These are phyloP conservation scores for Laterallus jamaicensis DNA, from an alignment of 2,113 vertebrate genomes.

Conservation along the genomic window DNA sequence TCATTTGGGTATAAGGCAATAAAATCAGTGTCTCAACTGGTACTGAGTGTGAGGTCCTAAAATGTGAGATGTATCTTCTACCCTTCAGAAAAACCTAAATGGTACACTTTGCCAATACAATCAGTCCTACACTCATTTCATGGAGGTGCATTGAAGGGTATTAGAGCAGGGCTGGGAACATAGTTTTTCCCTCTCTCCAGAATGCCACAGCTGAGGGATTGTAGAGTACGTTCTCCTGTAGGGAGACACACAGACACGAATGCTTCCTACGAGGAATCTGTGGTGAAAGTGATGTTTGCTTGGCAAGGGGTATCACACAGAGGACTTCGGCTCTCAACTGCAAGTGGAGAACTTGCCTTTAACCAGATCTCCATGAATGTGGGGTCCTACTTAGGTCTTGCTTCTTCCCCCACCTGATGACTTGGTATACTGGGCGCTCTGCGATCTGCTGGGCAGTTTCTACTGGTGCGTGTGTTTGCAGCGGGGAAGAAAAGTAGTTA, in stretches of 20 bases:
- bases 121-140: neutral
- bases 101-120: neutral
- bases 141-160: neutral
- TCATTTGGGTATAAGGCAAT: neutral
- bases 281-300: neutral
- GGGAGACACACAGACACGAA: fast-evolving
- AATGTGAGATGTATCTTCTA: neutral
- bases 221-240: fast-evolving
- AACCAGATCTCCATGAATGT: neutral
- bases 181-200: neutral
- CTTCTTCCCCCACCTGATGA: neutral
- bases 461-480: fast-evolving
- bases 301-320: neutral
- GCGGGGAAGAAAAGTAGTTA: neutral
- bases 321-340: neutral
- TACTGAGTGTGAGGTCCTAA: neutral
- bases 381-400: neutral
- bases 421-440: neutral
- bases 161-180: neutral
- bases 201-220: neutral
- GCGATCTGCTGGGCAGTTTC: neutral
- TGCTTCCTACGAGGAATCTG: neutral
- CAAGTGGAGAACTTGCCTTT: neutral
- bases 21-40: neutral
- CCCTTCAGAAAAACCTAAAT: neutral